Evolutionary conservation across 2,797 vertebrate genomes (phyloP).

Genomic region (Cryptoprocta ferox): DNA sequence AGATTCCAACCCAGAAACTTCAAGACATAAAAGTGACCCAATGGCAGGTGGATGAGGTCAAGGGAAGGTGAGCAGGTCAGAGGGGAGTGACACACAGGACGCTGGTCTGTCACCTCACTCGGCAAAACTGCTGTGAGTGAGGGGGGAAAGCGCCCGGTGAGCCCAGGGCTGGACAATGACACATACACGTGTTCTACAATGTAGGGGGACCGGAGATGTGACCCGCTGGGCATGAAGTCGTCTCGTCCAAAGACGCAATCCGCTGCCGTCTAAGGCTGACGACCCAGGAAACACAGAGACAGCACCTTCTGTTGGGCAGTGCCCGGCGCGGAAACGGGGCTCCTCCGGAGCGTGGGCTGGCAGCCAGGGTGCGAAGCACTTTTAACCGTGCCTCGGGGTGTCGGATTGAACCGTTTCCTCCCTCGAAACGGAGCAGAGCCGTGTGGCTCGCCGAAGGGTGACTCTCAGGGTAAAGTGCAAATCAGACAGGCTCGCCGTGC

Average conservation of each 20-base stretch:
- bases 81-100: fast-evolving
- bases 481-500: not conserved
- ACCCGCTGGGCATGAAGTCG: not conserved
- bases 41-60: too few relatives aligned
- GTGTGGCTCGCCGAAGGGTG: not conserved
- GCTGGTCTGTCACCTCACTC: not conserved
- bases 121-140: fast-evolving
- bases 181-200: not conserved
- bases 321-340: not conserved
- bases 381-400: not conserved
- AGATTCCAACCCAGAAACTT: not conserved
- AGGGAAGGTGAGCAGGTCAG: not conserved
- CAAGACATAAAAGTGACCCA: too few relatives aligned
- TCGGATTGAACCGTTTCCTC: not conserved
- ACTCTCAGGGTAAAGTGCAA: not conserved
- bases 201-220: not conserved
- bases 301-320: not conserved
- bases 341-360: not conserved
- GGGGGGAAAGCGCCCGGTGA: not conserved
- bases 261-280: not conserved
- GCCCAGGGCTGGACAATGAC: too few relatives aligned
- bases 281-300: not conserved
- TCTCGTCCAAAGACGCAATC: not conserved
- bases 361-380: not conserved
- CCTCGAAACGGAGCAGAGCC: not conserved